phyloP scores from a whole-genome alignment of 2,888 invertebrate genomes.

The Tachina grossa region DNA sequence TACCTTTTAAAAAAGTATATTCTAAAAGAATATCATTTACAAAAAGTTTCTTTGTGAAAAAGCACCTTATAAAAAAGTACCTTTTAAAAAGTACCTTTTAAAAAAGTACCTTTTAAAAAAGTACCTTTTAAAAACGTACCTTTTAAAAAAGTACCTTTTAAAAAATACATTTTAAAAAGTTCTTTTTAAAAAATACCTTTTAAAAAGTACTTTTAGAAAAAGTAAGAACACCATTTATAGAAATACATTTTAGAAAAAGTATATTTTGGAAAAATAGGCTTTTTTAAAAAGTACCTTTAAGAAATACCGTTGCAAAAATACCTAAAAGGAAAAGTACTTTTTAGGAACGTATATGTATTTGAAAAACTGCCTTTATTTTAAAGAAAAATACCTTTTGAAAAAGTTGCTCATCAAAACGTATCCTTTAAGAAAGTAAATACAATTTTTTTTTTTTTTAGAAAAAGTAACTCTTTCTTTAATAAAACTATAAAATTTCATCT shows the following conservation, averaged over 20 bases:
- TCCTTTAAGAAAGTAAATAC: no score
- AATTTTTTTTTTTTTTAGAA: not conserved
- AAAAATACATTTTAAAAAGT: not conserved
- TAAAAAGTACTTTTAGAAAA: not conserved
- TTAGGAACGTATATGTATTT: no score
- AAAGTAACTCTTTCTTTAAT: not conserved
- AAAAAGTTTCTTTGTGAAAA: no score
- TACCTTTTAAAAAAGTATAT: not conserved
- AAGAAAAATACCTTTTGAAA: not conserved
- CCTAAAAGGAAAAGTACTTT: no score
- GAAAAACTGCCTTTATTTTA: not conserved
- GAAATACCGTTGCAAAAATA: no score
- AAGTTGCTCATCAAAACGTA: no score
- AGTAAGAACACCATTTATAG: no score
- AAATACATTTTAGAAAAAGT: not conserved
- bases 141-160: no score
- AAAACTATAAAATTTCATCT: no score
- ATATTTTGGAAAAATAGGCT: not conserved
- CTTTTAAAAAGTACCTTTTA: no score
- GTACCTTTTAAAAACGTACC: not conserved
- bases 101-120: not conserved
- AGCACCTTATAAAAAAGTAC: not conserved
- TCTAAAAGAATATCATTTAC: no score
- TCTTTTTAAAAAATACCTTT: not conserved
- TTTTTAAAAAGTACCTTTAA: no score